Evolutionary conservation across 2,888 invertebrate genomes (phyloP).

Genomic region (Julus scandinavius): DNA sequence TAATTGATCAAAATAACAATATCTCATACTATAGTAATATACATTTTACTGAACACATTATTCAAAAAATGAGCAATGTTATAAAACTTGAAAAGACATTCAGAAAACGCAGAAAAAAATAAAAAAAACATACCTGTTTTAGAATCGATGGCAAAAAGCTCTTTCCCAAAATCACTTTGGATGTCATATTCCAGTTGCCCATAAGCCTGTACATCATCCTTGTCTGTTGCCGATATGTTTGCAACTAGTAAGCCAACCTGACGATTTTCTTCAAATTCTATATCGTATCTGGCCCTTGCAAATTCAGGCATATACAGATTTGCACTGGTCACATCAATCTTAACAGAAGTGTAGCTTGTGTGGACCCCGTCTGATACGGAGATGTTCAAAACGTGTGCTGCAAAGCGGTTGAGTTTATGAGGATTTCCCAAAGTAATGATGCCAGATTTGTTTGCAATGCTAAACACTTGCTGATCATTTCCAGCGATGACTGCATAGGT

Average conservation of each 20-base stretch:
- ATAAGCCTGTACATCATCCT: constrained; percentile 77
- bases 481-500: constrained; percentile 85
- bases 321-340: constrained; percentile 68
- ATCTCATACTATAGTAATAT: no score
- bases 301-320: constrained; percentile 85
- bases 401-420: constrained; percentile 76
- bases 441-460: constrained; percentile 65
- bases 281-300: constrained; percentile 80
- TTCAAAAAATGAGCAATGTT: no score
- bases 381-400: constrained; percentile 81
- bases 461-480: constrained; percentile 71
- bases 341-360: constrained; percentile 79
- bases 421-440: constrained; percentile 79
- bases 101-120: no score
- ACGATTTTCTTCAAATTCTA: constrained; percentile 82
- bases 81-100: no score
- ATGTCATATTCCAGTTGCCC: constrained; percentile 73
- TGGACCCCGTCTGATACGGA: constrained; percentile 97
- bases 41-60: no score
- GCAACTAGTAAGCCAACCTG: constrained; percentile 79
- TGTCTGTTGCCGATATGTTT: constrained; percentile 82
- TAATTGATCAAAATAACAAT: no score
- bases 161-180: constrained; percentile 64
- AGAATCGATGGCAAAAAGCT: constrained; percentile 66
- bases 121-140: constrained; percentile 66